phyloP scores from a whole-genome alignment of 2,797 vertebrate species.

The Gadopsis marmoratus region DNA sequence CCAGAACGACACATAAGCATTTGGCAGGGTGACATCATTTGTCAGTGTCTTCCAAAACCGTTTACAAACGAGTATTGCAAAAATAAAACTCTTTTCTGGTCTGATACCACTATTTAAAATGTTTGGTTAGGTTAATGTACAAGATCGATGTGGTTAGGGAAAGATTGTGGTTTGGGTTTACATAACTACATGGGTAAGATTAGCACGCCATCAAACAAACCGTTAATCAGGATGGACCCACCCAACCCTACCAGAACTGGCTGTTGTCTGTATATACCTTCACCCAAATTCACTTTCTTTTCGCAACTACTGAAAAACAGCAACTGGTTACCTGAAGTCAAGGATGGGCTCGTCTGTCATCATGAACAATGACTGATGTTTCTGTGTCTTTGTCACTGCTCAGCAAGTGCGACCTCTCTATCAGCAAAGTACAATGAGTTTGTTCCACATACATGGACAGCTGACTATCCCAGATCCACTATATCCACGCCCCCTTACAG shows the following conservation, averaged over 20 bases:
- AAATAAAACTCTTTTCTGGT: too few relatives aligned
- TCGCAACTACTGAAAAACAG: background rate
- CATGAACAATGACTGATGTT: background rate
- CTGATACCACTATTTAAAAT: background rate
- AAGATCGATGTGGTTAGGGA: background rate
- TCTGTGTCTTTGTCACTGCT: background rate
- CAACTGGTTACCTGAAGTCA: background rate
- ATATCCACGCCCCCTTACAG: background rate
- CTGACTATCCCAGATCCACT: slow-evolving; percentile 36
- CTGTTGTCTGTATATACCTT: background rate
- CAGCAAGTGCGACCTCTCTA: slow-evolving; percentile 7
- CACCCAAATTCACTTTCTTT: background rate
- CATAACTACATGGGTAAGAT: background rate
- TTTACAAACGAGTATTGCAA: background rate
- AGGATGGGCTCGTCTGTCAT: background rate
- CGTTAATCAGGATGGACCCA: background rate
- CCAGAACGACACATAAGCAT: background rate
- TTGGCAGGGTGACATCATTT: background rate
- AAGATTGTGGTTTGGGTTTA: background rate
- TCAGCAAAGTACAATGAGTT: slow-evolving; percentile 29
- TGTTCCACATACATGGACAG: slow-evolving; percentile 44
- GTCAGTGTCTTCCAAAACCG: background rate
- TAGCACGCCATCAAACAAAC: too few relatives aligned
- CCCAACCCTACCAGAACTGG: background rate
- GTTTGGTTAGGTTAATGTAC: background rate